Conservation (phyloP, 2,113 vertebrate genomes). For the Sinocyclocheilus anshuiensis region DNA sequence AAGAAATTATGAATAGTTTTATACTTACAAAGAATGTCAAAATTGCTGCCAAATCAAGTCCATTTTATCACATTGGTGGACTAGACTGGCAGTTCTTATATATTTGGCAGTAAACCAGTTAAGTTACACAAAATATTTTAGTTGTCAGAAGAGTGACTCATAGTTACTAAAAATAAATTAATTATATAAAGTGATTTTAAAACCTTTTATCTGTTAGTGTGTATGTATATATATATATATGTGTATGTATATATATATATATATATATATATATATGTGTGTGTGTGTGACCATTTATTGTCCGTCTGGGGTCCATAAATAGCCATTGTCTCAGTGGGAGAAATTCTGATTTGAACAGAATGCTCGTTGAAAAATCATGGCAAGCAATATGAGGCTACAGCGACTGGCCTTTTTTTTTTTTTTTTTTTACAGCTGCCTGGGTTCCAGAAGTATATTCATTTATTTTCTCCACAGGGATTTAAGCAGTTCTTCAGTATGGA, state of each 20-base stretch:
- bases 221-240: too few species aligned
- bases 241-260: too few species aligned
- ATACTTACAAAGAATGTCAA: neutral
- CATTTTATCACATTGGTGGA: neutral
- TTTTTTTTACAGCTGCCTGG: neutral
- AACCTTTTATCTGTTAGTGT: too few species aligned
- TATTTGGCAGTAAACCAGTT: neutral
- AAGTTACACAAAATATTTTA: neutral
- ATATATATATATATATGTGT: too few species aligned
- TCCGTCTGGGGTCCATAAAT: neutral
- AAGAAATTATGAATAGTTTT: neutral
- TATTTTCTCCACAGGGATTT: slow-evolving; percentile 1
- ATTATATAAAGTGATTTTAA: neutral
- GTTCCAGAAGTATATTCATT: neutral
- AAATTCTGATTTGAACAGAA: neutral
- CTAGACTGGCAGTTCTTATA: neutral
- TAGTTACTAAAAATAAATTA: neutral
- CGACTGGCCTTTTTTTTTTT: too few species aligned
- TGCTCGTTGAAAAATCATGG: neutral
- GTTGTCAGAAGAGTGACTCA: neutral
- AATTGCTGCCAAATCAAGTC: neutral
- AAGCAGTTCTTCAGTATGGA: neutral
- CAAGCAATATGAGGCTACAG: neutral
- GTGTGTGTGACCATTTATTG: too few species aligned
- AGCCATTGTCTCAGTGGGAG: neutral